Evolutionary conservation across 2,888 invertebrate genomes (phyloP).

Genomic region (Argyra leucocephala): DNA sequence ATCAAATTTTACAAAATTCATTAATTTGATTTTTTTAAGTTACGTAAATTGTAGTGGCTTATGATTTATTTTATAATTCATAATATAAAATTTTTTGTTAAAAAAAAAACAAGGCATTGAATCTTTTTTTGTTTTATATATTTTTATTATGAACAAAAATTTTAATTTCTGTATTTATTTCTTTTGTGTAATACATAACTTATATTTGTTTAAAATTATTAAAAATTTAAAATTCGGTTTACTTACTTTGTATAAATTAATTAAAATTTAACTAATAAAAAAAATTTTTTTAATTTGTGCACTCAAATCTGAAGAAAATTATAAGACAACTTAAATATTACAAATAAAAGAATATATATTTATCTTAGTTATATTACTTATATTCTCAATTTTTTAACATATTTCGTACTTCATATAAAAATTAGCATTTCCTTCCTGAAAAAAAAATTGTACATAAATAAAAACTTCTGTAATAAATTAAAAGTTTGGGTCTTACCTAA

Average conservation of each 20-base stretch:
- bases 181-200: slow-evolving; percentile 1
- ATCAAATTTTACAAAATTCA: no score
- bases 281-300: neutral
- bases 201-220: slow-evolving; percentile 1
- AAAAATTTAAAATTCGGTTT: slow-evolving; percentile 5
- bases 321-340: slow-evolving; percentile 4
- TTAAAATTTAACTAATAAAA: slow-evolving; percentile 5
- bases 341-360: slow-evolving; percentile 5
- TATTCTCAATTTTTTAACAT: slow-evolving; percentile 1
- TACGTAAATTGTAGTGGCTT: no score
- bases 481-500: neutral
- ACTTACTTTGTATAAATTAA: slow-evolving; percentile 2
- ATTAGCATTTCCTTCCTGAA: neutral
- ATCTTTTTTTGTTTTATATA: neutral
- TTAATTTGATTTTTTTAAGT: no score
- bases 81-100: no score
- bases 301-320: neutral
- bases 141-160: slow-evolving; percentile 4
- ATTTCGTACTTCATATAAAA: slow-evolving; percentile 6
- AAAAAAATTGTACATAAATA: neutral
- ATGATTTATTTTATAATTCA: no score
- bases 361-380: neutral
- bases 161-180: slow-evolving; percentile 1
- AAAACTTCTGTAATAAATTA: no score
- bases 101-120: no score